phyloP scores from a whole-genome alignment of 2,888 invertebrate species.

The Ryuthela nishihirai region DNA sequence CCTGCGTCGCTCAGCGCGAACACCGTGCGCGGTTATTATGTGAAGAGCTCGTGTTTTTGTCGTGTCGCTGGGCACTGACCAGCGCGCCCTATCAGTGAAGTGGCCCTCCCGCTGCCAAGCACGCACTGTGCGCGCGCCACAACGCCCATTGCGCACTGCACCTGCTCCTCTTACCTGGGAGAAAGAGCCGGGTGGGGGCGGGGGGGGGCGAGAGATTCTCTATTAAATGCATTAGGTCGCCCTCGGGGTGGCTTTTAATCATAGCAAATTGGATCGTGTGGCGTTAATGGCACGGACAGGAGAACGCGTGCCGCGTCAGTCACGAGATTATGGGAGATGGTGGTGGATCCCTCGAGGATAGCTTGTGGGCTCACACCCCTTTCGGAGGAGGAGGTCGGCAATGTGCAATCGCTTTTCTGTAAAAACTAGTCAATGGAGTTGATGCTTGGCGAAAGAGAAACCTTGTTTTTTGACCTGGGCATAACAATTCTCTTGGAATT shows the following conservation, averaged over 20 bases:
- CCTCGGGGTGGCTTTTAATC: conserved; percentile 36
- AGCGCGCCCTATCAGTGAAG: conserved; percentile 30
- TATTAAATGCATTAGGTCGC: conserved; percentile 35
- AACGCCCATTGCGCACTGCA: conserved; percentile 17
- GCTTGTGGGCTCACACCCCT: conserved; percentile 30
- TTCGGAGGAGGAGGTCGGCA: too few relatives aligned
- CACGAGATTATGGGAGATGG: conserved; percentile 32
- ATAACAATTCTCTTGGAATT: too few relatives aligned
- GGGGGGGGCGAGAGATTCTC: conserved; percentile 21
- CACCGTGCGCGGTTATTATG: too few relatives aligned
- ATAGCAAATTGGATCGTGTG: conserved; percentile 38
- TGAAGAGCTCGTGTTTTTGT: too few relatives aligned
- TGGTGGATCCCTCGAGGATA: conserved; percentile 28
- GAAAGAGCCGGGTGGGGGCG: too few relatives aligned
- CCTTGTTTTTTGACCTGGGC: too few relatives aligned
- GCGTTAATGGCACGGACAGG: conserved; percentile 32
- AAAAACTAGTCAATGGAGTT: too few relatives aligned
- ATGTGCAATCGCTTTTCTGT: too few relatives aligned
- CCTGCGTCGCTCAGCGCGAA: too few relatives aligned
- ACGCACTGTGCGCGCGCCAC: not conserved
- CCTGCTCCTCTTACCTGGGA: conserved; percentile 30
- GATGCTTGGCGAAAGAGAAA: too few relatives aligned
- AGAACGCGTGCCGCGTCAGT: conserved; percentile 18
- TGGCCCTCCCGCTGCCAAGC: conserved; percentile 14
- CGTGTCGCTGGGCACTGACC: too few relatives aligned